A percentile compares a stretch with the other conserved stretches of the same genome.
Evolutionary conservation across 2,113 vertebrate genomes (phyloP).

Genomic region (Oryzias javanicus): DNA sequence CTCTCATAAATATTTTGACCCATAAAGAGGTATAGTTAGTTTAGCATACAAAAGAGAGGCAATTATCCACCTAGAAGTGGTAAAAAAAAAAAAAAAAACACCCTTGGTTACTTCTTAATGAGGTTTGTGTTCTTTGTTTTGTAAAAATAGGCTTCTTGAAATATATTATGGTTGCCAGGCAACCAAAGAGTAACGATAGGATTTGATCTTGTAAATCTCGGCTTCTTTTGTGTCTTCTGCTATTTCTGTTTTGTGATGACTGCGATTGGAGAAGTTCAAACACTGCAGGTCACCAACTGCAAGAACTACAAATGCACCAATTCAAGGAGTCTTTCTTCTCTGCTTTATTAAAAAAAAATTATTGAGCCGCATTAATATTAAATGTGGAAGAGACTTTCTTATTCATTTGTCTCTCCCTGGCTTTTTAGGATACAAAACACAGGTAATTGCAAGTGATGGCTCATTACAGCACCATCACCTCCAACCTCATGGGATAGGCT

Average conservation of each 20-base stretch:
- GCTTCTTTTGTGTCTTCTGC: no score
- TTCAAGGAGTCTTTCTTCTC: no score
- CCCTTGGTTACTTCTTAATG: constrained; percentile 10
- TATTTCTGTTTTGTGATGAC: no score
- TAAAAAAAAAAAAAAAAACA: constrained; percentile 11
- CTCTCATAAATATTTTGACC: neutral
- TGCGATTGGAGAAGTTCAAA: no score
- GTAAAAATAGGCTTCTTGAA: neutral
- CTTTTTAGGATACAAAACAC: constrained; percentile 32
- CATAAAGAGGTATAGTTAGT: neutral
- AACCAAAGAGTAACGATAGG: constrained; percentile 3
- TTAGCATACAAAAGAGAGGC: constrained; percentile 2
- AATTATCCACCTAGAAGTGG: neutral
- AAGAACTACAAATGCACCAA: no score
- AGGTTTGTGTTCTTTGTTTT: constrained; percentile 2
- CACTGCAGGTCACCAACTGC: no score
- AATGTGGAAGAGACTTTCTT: neutral
- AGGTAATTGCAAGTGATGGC: constrained; percentile 55
- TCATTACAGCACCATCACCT: constrained; percentile 48
- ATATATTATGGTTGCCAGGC: neutral
- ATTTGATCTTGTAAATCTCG: no score
- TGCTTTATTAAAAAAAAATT: neutral
- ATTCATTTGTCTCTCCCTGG: constrained; percentile 6
- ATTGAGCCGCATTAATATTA: neutral
- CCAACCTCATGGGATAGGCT: constrained; percentile 35